These are phyloP conservation scores for Cosmia pyralina DNA, from an alignment of 2,888 invertebrate species.

Conservation along the genomic window DNA sequence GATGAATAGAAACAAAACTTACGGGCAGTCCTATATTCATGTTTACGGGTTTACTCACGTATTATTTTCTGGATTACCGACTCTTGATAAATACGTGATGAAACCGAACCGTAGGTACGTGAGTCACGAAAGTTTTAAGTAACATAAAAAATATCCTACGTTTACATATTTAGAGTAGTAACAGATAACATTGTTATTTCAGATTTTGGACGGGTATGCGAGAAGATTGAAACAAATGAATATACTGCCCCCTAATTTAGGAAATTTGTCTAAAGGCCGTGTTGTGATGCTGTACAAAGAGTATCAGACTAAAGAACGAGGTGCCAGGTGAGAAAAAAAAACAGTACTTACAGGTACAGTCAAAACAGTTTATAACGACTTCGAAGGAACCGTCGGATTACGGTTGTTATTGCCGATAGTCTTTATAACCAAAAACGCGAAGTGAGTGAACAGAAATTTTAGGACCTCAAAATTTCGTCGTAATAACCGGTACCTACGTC, in stretches of 20 bases:
- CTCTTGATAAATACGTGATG: not conserved
- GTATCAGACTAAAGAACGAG: conserved; percentile 86
- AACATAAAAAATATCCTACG: not conserved
- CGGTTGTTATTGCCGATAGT: too few species aligned
- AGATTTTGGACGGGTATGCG: conserved; percentile 92
- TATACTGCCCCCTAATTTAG: conserved; percentile 90
- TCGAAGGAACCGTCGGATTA: too few species aligned
- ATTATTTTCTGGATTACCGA: not conserved
- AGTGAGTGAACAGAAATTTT: too few species aligned
- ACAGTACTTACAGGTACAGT: too few species aligned
- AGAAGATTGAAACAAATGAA: conserved; percentile 91
- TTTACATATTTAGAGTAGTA: not conserved
- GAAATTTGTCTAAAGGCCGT: conserved; percentile 90
- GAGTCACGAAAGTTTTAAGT: not conserved
- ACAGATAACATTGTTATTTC: conserved; percentile 39
- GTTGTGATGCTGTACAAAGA: conserved; percentile 91
- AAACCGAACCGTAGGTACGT: not conserved
- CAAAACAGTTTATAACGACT: too few species aligned
- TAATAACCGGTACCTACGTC: too few species aligned
- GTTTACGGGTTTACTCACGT: not conserved
- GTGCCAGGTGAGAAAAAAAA: conserved; percentile 77
- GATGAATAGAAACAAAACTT: not conserved
- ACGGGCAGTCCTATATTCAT: not conserved
- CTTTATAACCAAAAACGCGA: too few species aligned
- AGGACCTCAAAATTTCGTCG: too few species aligned